A percentile compares a stretch with the other conserved stretches of the same genome.
Evolutionary conservation across 2,113 vertebrate genomes (phyloP).

Genomic region (Podarcis raffonei): DNA sequence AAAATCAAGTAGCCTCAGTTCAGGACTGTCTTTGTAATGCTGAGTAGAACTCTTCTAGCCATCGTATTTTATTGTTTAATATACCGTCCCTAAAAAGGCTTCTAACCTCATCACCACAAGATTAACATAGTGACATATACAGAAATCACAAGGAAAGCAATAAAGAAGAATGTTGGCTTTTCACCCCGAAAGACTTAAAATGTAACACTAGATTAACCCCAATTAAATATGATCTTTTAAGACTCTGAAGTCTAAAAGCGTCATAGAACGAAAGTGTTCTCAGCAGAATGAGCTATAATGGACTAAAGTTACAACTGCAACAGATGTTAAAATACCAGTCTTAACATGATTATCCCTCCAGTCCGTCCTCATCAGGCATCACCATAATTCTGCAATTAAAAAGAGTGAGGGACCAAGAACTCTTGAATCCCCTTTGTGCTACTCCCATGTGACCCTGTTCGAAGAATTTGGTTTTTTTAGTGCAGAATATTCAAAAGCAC

Average conservation of each 20-base stretch:
- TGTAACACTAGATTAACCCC: constrained; percentile 49
- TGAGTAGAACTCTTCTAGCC: constrained; percentile 2
- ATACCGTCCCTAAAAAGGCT: constrained; percentile 51
- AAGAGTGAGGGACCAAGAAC: constrained; percentile 33
- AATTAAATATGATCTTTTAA: constrained; percentile 49
- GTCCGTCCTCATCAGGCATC: constrained; percentile 48
- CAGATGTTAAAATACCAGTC: constrained; percentile 46
- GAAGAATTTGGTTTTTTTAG: constrained; percentile 79
- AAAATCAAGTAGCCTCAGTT: background rate
- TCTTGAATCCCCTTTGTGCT: constrained; percentile 67
- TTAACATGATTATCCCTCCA: constrained; percentile 58
- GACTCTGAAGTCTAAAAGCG: constrained; percentile 38
- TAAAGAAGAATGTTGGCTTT: constrained; percentile 51
- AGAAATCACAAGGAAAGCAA: constrained; percentile 62
- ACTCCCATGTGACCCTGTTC: constrained; percentile 74
- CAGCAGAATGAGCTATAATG: constrained; percentile 3
- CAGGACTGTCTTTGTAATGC: constrained; percentile 12
- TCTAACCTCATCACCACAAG: constrained; percentile 61
- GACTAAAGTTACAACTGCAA: constrained; percentile 20
- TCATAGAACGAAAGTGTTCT: constrained; percentile 10
- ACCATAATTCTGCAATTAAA: constrained; percentile 31
- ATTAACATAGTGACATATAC: constrained; percentile 57
- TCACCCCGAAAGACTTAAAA: constrained; percentile 65
- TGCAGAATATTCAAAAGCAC: constrained; percentile 82
- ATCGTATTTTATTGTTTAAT: constrained; percentile 2